Percentiles rank a stretch among this genome's conserved stretches.
phyloP scores from a whole-genome alignment of 2,888 invertebrate genomes.

The Chrysopilus asiliformis region DNA sequence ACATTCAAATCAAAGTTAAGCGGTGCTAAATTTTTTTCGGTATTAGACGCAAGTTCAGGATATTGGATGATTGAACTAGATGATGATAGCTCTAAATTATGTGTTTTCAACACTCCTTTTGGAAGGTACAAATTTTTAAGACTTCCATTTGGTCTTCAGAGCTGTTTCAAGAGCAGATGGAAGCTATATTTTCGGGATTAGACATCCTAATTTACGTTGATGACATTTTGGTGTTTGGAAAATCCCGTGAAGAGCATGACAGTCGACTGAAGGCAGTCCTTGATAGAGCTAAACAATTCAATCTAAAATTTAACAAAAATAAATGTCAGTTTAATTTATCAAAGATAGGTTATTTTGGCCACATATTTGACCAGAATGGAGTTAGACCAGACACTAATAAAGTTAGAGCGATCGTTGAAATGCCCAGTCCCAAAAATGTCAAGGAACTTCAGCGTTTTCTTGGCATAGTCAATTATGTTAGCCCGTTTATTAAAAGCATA shows the following conservation, averaged over 20 bases:
- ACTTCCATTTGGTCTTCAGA: neutral
- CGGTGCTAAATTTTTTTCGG: conserved; percentile 16
- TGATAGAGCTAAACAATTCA: conserved; percentile 6
- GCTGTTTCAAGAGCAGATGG: neutral
- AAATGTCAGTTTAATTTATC: conserved; percentile 13
- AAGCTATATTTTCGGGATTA: neutral
- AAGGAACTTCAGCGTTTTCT: conserved; percentile 14
- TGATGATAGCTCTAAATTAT: conserved; percentile 17
- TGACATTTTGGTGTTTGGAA: conserved; percentile 5
- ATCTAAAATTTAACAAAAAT: conserved; percentile 9
- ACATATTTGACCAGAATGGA: conserved; percentile 14
- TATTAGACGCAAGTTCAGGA: conserved; percentile 17
- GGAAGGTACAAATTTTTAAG: too few species aligned
- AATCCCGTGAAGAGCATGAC: conserved; percentile 7
- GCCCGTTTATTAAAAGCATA: conserved; percentile 13
- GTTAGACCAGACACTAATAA: conserved; percentile 12
- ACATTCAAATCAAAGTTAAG: conserved; percentile 14
- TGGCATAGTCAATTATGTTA: conserved; percentile 16
- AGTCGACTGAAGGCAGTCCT: conserved; percentile 1
- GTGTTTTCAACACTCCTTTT: too few species aligned
- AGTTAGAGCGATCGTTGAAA: conserved; percentile 12
- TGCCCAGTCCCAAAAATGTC: conserved; percentile 10
- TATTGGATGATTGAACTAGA: conserved; percentile 12
- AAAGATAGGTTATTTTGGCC: conserved; percentile 16
- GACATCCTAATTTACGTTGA: conserved; percentile 9